phyloP scores from a whole-genome alignment of 2,888 invertebrate species.

The Calameuta filiformis region DNA sequence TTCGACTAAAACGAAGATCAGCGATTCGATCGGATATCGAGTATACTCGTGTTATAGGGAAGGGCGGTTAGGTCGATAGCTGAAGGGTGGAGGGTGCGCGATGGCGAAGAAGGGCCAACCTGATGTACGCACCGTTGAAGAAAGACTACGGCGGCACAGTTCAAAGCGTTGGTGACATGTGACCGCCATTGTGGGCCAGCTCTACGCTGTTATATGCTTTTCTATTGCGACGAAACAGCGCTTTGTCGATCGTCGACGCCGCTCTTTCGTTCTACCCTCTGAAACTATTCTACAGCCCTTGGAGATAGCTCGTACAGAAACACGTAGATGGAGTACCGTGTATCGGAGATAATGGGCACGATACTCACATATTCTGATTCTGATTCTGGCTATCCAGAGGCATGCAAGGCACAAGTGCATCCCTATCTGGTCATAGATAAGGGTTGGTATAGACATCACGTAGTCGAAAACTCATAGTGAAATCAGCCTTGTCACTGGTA shows the following conservation, averaged over 20 bases:
- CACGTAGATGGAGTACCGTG: not conserved
- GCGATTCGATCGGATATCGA: conserved; percentile 40
- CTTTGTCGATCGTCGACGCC: conserved; percentile 43
- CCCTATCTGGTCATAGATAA: not conserved
- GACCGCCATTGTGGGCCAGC: conserved; percentile 54
- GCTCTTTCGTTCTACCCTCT: conserved; percentile 13
- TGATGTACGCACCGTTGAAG: conserved; percentile 33
- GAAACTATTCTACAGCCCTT: conserved; percentile 3
- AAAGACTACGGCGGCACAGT: conserved; percentile 50
- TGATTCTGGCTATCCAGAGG: not conserved
- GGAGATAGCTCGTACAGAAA: not conserved
- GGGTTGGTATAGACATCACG: not conserved
- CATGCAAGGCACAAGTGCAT: not conserved
- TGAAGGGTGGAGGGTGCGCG: not conserved
- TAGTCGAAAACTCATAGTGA: no score
- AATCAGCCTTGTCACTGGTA: not conserved
- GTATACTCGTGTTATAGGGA: conserved; percentile 17
- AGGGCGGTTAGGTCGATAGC: not conserved
- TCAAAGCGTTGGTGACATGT: conserved; percentile 58
- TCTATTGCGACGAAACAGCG: conserved; percentile 50
- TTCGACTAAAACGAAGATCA: conserved; percentile 25
- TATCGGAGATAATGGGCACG: not conserved
- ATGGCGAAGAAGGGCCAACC: not conserved
- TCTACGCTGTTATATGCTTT: conserved; percentile 47
- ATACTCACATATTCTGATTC: not conserved